Conservation (phyloP, 2,113 vertebrate species). For the Sylvia atricapilla region DNA sequence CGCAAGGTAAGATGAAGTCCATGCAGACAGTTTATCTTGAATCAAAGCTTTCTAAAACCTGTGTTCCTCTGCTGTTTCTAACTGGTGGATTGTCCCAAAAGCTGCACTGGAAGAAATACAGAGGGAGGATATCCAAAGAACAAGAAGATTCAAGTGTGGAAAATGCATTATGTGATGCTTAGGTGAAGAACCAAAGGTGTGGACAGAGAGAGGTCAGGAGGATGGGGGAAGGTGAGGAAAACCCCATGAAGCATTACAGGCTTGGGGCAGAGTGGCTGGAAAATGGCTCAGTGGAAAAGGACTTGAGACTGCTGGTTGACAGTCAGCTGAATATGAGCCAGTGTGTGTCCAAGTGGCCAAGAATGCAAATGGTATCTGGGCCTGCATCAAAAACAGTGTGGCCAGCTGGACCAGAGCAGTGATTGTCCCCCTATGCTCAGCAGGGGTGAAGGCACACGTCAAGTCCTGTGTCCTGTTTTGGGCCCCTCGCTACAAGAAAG, state of each 20-base stretch:
- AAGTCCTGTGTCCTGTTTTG: neutral
- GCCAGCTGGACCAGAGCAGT: neutral
- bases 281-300: neutral
- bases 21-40: neutral
- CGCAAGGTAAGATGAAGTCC: neutral
- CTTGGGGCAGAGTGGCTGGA: neutral
- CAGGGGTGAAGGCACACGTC: neutral
- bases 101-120: neutral
- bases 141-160: neutral
- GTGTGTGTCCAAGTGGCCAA: neutral
- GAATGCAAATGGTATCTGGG: neutral
- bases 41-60: neutral
- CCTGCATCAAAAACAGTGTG: neutral
- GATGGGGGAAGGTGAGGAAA: neutral
- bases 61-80: neutral
- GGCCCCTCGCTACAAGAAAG: neutral
- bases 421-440: neutral
- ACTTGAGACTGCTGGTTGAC: neutral
- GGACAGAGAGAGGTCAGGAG: neutral
- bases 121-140: neutral
- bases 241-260: neutral
- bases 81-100: neutral
- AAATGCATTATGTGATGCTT: accelerated
- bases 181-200: neutral
- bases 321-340: neutral